Evolutionary conservation across 2,797 vertebrate genomes (phyloP), one percentile per base, ranked within the genome.

Genomic region (Hoplostethus atlanticus): DNA sequence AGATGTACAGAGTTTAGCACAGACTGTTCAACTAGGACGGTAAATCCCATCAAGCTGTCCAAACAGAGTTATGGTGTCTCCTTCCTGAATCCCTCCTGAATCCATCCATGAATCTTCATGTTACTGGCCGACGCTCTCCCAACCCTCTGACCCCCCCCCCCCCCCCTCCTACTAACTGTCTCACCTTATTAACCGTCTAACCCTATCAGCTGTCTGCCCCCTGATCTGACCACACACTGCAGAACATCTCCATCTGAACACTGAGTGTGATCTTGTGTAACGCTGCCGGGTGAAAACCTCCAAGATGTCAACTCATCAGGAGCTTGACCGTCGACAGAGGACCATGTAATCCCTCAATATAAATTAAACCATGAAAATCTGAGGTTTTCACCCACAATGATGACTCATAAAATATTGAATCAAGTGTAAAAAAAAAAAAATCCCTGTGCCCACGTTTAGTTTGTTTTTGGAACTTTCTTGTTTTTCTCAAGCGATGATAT

Each of bases 1-100:
- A 4, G 16, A 56, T 48, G 48, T 59, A 34, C 42, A 68, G 15
- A 71, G 78, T 51, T 81, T 50, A 64, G 13, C 9, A 48, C 1
- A 55, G 51, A 80, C n/a, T 12, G 15, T 1, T 64, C 47, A 47
- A 13, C 64, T 15, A 34, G 2, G 3, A 13, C 46, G 28, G 10
- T n/a, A 17, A 67, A 54, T 12, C 4, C 25, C 21, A 16, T 46
- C 13, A 17, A 51, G 21, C 52, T 38, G 21, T 62, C 21, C 13
- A 21, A 47, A 61, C 16, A 54, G 21, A 53, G 54, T 38, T 16
- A 30, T 53, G 28, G 25, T 21, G 21, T 21, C 38, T 40, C 6
- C 6, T 5, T 38, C 7, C 38, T 38, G 38, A 1, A 10, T 40
- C 9, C 40, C 21, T 21, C 4, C 4, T 36, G 36, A 4, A 4